Base-by-base conservation (phyloP, 2,888 invertebrate species). In the Phengaris alcon region DNA sequence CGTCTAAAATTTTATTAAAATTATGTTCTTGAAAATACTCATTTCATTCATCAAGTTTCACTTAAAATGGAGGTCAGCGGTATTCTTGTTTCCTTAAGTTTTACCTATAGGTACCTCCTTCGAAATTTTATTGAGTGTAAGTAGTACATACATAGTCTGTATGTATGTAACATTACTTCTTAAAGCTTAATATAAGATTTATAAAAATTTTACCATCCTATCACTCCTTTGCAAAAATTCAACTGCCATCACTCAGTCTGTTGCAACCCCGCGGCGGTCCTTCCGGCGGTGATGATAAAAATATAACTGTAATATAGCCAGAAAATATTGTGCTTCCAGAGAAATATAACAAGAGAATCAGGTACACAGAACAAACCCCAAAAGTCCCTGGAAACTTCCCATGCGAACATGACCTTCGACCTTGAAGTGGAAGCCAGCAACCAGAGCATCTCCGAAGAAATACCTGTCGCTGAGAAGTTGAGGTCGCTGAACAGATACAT, bases 381-480 rank as follows among this genome's bases (percentile, higher is more conserved):
- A 13, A 70, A 48, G 10, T 22, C 70, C 15, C 0, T 51, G 51
- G 70, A 22, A 0, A 8, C 51, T 15, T 70, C 70, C 15, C 10
- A n/a, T 1, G 88, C 89, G 75, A 90, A 89, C 77, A 79, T 80
- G 0, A 88, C 88, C 1, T 68, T 86, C 75, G 90, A 91, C 74
- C 81, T 91, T 76, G 83, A 86, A 77, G 85, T 89, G 6, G 87
- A 93, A 77, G 84, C 88, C 22, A 90, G 87, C 12, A 93, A 93
- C 77, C 88, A 89, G 80, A 91, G 90, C 2, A 77, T 91, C 52
- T 83, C 87, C 0, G 90, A 91, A 81, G 92, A 93, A 75, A 77
- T 91, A 6, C 94, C 94, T 0, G 87, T 93, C 0, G 91, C 94
- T 13, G 93, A 94, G 80, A 93, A 91, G 76, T 81, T 94, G 13